Evolutionary conservation across 1,140 invertebrate species (phyloP).

Genomic region (Mya arenaria): DNA sequence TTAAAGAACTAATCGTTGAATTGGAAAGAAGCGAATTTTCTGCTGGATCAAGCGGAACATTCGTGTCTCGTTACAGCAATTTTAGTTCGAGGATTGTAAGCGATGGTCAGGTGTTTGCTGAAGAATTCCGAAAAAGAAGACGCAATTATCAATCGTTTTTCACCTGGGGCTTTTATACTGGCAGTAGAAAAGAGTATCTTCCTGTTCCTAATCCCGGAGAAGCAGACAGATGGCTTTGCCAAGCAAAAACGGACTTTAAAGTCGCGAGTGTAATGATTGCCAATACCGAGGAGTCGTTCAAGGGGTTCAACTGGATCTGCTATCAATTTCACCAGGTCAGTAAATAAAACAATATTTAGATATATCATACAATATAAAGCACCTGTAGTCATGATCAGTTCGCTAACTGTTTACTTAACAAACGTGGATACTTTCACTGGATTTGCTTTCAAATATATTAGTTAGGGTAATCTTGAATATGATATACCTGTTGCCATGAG

Average conservation of each 20-base stretch:
- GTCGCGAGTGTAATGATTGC: slow-evolving; percentile 53
- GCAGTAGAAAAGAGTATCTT: background rate
- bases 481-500: too few relatives aligned
- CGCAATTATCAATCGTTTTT: background rate
- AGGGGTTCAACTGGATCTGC: slow-evolving; percentile 68
- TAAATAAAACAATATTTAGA: background rate
- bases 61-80: background rate
- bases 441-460: too few relatives aligned
- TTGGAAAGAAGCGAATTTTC: slow-evolving; percentile 47
- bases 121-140: background rate
- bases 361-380: too few relatives aligned
- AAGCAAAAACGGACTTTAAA: slow-evolving; percentile 67
- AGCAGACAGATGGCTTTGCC: slow-evolving; percentile 66
- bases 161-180: too few relatives aligned
- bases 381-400: too few relatives aligned
- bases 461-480: too few relatives aligned
- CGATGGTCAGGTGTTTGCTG: background rate
- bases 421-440: too few relatives aligned
- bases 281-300: slow-evolving; percentile 35
- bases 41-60: background rate
- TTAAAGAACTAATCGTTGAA: slow-evolving; percentile 45
- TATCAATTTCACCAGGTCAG: slow-evolving; percentile 69
- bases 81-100: background rate
- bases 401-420: too few relatives aligned
- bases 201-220: slow-evolving; percentile 51